phyloP scores from a whole-genome alignment of 2,888 invertebrate species.

The Tachina fera region DNA sequence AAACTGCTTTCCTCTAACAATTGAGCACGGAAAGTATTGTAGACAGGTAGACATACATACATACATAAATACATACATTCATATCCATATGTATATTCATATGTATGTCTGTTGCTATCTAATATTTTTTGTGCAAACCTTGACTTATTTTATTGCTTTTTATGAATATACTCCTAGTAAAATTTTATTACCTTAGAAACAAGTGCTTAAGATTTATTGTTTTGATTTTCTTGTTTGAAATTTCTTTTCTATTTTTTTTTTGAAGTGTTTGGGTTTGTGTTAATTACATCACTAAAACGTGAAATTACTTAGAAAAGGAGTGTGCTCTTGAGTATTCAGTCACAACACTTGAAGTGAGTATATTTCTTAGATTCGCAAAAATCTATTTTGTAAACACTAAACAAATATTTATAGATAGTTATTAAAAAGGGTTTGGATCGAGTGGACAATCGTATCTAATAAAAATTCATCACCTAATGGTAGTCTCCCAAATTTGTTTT shows the following conservation, averaged over 20 bases:
- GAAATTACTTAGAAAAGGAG: background rate
- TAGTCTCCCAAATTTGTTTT: too few species aligned
- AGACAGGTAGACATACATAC: background rate
- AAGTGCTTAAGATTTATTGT: background rate
- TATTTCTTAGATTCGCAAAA: background rate
- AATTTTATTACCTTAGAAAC: slow-evolving; percentile 25
- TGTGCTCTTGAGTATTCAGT: background rate
- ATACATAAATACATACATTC: background rate
- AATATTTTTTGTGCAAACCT: background rate
- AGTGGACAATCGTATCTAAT: too few species aligned
- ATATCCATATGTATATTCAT: background rate
- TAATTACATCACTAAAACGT: background rate
- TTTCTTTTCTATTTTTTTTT: background rate
- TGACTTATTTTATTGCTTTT: slow-evolving; percentile 8
- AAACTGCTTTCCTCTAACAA: background rate
- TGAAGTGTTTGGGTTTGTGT: slow-evolving; percentile 12
- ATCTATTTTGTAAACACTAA: too few species aligned
- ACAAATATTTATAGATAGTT: too few species aligned
- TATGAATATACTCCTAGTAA: background rate
- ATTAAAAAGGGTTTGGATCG: too few species aligned
- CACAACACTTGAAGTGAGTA: background rate
- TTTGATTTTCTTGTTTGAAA: background rate
- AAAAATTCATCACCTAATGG: too few species aligned
- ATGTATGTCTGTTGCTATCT: background rate
- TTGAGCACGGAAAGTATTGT: background rate